These are phyloP conservation scores for Terrapene triunguis DNA, from an alignment of 2,113 vertebrate species.

Conservation along the genomic window DNA sequence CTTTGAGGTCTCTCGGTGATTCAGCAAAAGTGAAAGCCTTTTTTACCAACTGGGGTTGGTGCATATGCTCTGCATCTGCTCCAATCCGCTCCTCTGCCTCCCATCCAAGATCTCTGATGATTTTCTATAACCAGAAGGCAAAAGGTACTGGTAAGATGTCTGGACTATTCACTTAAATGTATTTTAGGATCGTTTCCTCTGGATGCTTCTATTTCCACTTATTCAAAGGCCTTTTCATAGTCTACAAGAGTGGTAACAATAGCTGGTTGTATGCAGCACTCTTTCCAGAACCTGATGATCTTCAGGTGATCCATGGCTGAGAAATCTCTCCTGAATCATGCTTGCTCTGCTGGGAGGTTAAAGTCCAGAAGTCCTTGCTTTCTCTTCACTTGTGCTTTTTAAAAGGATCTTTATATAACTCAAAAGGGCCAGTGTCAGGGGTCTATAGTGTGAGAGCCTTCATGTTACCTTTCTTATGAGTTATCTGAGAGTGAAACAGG, in stretches of 20 bases:
- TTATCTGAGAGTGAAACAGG: not conserved
- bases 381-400: not conserved
- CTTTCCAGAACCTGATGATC: not conserved
- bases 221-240: not conserved
- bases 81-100: not conserved
- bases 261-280: not conserved
- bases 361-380: not conserved
- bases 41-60: fast-evolving
- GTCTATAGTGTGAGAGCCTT: not conserved
- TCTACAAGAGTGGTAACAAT: not conserved
- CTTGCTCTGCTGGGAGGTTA: not conserved
- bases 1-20: fast-evolving
- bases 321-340: not conserved
- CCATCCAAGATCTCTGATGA: fast-evolving
- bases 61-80: not conserved
- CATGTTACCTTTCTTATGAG: not conserved
- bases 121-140: not conserved
- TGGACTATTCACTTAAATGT: not conserved
- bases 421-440: not conserved
- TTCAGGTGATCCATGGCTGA: not conserved
- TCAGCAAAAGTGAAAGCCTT: fast-evolving
- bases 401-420: fast-evolving
- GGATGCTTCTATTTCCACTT: not conserved
- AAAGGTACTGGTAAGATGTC: fast-evolving
- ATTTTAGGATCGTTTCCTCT: not conserved